Evolutionary conservation across 2,797 vertebrate species (phyloP), one percentile per base, ranked within the genome.

Genomic region (Micrastur ruficollis): DNA sequence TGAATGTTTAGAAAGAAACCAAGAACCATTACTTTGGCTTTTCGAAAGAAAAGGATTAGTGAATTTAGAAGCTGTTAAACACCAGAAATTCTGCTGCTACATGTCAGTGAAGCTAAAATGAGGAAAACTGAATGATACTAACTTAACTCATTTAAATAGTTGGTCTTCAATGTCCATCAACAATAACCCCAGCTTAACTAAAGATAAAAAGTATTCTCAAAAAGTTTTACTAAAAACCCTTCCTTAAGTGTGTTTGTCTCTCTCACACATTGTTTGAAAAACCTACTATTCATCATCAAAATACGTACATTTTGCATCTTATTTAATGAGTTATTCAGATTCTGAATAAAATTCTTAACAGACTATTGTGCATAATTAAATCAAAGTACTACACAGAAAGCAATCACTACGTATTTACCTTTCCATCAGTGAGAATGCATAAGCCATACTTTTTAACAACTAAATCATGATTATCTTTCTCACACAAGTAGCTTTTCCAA

Each of bases 111-210:
- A 76, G 22, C 11, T 72, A 75, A 61, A 81, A 59, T 26, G 12
- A 71, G 23, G n/a, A 72, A 67, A 81, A 67, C 20, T 12, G 58
- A 78, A 23, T 36, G 6, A 76, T 23, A 65, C 4, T n/a, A 25
- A 34, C 67, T 59, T 67, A 78, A 21, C 8, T 67, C 14, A 75
- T 68, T 86, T 81, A 82, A n/a, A 11, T 16, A 89, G 15, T 6
- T 58, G 13, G 19, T 46, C 73, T 82, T 87, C 44, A 92, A 46
- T 27, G 8, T 53, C 32, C 47, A 68, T 44, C 70, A 93, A 66
- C 67, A 93, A 75, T 68, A 96, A 89, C 29, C 13, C 56, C 81
- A 75, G 44, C 38, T 90, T 96, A 93, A 97, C n/a, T 78, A 66
- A 94, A 74, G 25, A 22, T 55, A 56, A 80, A 80, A 91, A 71